phyloP scores from a whole-genome alignment of 2,888 invertebrate genomes.

The Ophioninae sp. region DNA sequence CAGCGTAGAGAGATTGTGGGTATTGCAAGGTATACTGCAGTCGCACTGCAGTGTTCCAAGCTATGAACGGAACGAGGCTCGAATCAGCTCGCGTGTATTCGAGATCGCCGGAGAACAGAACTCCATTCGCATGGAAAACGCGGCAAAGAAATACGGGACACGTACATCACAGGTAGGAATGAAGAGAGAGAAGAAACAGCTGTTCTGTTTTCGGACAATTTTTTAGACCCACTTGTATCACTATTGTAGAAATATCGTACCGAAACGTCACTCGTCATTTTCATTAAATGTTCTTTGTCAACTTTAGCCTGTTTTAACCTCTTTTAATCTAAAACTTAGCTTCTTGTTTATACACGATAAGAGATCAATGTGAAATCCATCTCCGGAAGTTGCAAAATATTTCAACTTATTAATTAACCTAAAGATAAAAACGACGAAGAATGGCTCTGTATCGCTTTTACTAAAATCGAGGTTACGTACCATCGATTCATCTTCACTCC shows the following conservation, averaged over 20 bases:
- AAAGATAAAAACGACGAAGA: too few species aligned
- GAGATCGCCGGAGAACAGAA: not conserved
- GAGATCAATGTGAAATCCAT: too few species aligned
- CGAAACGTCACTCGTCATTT: not conserved
- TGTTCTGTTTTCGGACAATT: not conserved
- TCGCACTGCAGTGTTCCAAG: not conserved
- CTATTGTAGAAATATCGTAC: not conserved
- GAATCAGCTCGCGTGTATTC: not conserved
- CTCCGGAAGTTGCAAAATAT: not conserved
- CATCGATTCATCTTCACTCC: too few species aligned
- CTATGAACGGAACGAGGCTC: not conserved
- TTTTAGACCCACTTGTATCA: not conserved
- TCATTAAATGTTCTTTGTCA: not conserved
- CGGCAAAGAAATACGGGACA: not conserved
- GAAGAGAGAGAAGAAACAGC: not conserved
- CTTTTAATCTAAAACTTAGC: too few species aligned
- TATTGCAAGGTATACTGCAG: not conserved
- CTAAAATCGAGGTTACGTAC: too few species aligned
- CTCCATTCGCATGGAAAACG: not conserved
- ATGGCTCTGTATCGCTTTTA: too few species aligned
- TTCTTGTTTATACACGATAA: too few species aligned
- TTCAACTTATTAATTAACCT: not conserved
- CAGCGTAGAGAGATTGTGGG: not conserved
- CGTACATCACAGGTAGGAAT: not conserved
- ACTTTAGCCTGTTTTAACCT: not conserved